A percentile compares a stretch with the other conserved stretches of the same genome.
Evolutionary conservation across 2,113 vertebrate species (phyloP).

Genomic region (Nothocercus nigrocapillus): DNA sequence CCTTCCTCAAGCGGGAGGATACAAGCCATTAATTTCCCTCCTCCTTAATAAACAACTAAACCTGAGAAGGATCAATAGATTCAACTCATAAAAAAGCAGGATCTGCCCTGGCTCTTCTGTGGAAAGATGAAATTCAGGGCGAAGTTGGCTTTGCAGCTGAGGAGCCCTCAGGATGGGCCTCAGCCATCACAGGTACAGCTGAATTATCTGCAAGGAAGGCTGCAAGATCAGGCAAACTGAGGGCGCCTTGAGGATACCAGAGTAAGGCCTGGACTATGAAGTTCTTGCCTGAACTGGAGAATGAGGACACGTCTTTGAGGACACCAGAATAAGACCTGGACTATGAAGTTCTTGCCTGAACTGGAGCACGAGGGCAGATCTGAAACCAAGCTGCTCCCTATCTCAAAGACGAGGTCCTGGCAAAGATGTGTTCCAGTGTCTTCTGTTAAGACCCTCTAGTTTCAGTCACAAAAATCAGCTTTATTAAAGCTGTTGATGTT

Average conservation of each 20-base stretch:
- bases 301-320: background rate
- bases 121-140: background rate
- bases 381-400: background rate
- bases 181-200: background rate
- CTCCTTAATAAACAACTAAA: background rate
- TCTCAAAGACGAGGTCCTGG: background rate
- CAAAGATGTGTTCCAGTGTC: fast-evolving
- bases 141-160: background rate
- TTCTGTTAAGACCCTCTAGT: background rate
- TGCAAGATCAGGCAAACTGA: background rate
- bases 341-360: background rate
- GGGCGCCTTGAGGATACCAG: no score
- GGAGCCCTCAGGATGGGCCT: background rate
- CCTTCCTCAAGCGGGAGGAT: background rate
- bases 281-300: background rate
- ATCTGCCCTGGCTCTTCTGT: background rate
- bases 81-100: background rate
- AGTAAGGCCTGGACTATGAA: background rate
- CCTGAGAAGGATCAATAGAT: background rate
- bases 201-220: background rate
- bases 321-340: background rate
- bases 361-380: background rate
- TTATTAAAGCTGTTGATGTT: background rate
- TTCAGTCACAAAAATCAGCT: background rate
- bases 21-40: background rate